phyloP scores from a whole-genome alignment of 2,888 invertebrate species.

The Monoplex corrugatus region DNA sequence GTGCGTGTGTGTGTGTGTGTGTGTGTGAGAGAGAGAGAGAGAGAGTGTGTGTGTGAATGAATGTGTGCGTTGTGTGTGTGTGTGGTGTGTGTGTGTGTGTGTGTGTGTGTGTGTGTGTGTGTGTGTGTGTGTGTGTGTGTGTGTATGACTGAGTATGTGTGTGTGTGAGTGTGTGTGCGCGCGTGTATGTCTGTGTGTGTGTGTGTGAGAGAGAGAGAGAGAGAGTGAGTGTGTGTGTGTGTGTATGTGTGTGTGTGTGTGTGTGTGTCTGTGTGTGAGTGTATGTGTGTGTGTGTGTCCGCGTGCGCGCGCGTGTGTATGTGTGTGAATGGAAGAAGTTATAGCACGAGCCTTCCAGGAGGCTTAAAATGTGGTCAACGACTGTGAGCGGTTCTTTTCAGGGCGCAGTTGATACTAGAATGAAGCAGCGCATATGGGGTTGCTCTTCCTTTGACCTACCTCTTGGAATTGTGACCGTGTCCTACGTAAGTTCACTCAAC shows the following conservation, averaged over 20 bases:
- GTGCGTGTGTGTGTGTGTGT: neutral
- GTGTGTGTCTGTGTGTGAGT: neutral
- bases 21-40: neutral
- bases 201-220: neutral
- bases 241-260: neutral
- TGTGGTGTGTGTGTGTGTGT: neutral
- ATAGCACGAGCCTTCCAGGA: no score
- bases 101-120: neutral
- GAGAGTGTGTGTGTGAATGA: neutral
- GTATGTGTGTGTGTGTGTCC: slow-evolving; percentile 1
- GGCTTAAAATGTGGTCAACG: no score
- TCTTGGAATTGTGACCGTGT: no score
- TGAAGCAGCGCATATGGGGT: no score
- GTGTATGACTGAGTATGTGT: neutral
- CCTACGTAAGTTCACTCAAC: no score
- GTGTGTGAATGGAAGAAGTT: no score
- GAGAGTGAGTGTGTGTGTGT: neutral
- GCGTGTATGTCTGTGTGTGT: neutral
- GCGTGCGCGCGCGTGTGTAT: neutral
- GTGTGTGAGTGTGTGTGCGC: neutral
- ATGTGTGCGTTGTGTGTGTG: neutral
- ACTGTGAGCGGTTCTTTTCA: no score
- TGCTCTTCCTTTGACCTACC: no score
- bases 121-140: neutral
- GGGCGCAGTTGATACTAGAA: no score